Base-by-base conservation (phyloP, 2,888 invertebrate species). In the Microchrysa polita region DNA sequence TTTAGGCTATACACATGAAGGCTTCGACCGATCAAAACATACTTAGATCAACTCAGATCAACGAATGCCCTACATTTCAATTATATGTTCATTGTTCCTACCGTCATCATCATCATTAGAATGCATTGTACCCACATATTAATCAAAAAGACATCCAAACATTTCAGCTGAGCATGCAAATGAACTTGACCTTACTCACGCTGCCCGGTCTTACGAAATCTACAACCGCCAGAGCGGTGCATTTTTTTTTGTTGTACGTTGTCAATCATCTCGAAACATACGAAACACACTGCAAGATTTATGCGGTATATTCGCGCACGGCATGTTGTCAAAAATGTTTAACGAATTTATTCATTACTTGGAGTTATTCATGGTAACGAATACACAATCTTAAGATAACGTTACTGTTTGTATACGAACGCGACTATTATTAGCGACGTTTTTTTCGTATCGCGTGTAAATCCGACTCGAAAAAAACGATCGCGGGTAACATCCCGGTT, bases 111-210 rank as follows among this genome's bases (percentile, higher is more conserved):
- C 18, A 42, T 18, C 12, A 53, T 18, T 23, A 52, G 5, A 52
- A 52, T 65, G 18, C n/a, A 48, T 23, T 27, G 10, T 9, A 23
- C 27, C 40, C 16, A 12, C 12, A 61, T 16, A 34, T 34, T 61
- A 14, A 5, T 44, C 16, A 65, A 67, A 67, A 67, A 20, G 2
- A 27, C 16, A 27, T 34, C 27, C 7, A 48, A 14, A 16, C 23
- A 23, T 14, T 67, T 52, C 22, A 44, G 67, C 5, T 53, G 57
- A 59, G 23, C 59, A 69, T 57, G 69, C 69, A 69, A 69, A 34
- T 69, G 69, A 69, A 69, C 69, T 69, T 69, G 69, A 69, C 69
- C 69, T 69, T 69, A 22, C 52, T 22, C 18, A 69, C 12, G n/a
- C 34, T 40, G 12, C n/a, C n/a, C n/a, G 34, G 10, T 18, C 57